Evolutionary conservation across 2,113 vertebrate species (phyloP), one percentile per base, ranked within the genome.

Genomic region (Anhinga anhinga): DNA sequence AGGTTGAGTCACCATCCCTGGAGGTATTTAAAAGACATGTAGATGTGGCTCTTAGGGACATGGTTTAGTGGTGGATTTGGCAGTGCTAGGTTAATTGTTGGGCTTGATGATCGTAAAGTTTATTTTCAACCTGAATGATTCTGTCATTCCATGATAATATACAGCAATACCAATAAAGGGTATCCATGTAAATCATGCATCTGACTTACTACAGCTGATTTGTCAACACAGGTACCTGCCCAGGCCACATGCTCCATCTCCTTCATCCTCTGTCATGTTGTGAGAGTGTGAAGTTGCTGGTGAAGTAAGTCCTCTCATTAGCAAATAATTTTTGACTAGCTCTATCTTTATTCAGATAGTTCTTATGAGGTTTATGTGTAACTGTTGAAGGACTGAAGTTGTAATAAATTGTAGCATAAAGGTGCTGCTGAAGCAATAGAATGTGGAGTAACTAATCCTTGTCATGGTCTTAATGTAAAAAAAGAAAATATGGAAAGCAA

Each of bases 231-330:
- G 11, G 11, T 4, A 23, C 21, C 7, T 2, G 21, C 9, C 42
- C 2, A 10, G 32, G 32, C 22, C 38, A 26, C 0, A 0, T 12
- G 10, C 30, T 89, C 15, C 21, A 21, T 36, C 26, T 81, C 23
- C 11, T 65, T 25, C 36, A 3, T 20, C 25, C 55, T 62, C 2
- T 0, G 6, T n/a, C 22, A 45, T 11, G 25, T 29, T 38, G 19
- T 38, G 55, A 71, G 42, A 29, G 42, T 4, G 19, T 55, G 34
- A 74, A 78, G 17, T 3, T 58, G 36, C 12, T 0, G 0, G 5
- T 62, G 42, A 18, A 78, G 30, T 61, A 81, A 40, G 14, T 90
- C 36, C 23, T 40, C 27, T 44, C 3, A 1, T 44, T 78, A 56
- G 10, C 16, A 38, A 50, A 61, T 16, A 6, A 0, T 44, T 91